A percentile compares a stretch with the other conserved stretches of the same genome.
These are phyloP conservation scores for Streptopelia turtur DNA, from an alignment of 2,797 vertebrate species.

Conservation along the genomic window DNA sequence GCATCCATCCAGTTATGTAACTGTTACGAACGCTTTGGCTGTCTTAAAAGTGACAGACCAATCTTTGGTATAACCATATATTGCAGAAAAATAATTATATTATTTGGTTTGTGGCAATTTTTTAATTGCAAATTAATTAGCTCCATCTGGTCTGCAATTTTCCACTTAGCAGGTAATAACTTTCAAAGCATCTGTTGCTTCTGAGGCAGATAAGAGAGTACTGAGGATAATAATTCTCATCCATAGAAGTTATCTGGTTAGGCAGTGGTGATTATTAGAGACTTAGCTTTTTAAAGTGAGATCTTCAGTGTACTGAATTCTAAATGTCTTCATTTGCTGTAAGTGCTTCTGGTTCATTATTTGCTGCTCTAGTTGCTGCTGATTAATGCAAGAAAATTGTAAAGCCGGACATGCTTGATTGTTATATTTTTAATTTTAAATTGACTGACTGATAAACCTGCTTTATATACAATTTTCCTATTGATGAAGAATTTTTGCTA, in stretches of 20 bases:
- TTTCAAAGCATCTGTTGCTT: slow-evolving; percentile 72
- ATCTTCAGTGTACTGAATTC: slow-evolving; percentile 12
- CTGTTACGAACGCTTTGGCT: neutral
- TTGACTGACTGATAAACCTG: slow-evolving; percentile 59
- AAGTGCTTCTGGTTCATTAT: slow-evolving; percentile 56
- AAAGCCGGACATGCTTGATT: slow-evolving; percentile 64
- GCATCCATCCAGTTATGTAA: neutral
- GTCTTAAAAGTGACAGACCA: slow-evolving; percentile 26
- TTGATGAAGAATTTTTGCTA: slow-evolving; percentile 21
- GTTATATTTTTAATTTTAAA: slow-evolving; percentile 68
- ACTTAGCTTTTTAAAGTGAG: neutral
- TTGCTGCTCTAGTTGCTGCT: slow-evolving; percentile 42
- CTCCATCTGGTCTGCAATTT: slow-evolving; percentile 77
- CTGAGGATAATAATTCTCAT: slow-evolving; percentile 43
- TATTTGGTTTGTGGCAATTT: slow-evolving; percentile 73
- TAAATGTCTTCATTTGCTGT: slow-evolving; percentile 17
- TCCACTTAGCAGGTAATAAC: slow-evolving; percentile 77
- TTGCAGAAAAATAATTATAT: slow-evolving; percentile 72
- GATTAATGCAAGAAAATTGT: slow-evolving; percentile 72
- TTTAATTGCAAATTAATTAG: slow-evolving; percentile 80
- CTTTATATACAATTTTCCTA: slow-evolving; percentile 39
- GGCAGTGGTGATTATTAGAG: neutral
- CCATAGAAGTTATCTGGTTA: slow-evolving; percentile 23
- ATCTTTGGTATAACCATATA: slow-evolving; percentile 26
- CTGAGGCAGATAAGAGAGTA: slow-evolving; percentile 53